Evolutionary conservation across 2,113 vertebrate species (phyloP).

Genomic region (Elephantulus edwardii): DNA sequence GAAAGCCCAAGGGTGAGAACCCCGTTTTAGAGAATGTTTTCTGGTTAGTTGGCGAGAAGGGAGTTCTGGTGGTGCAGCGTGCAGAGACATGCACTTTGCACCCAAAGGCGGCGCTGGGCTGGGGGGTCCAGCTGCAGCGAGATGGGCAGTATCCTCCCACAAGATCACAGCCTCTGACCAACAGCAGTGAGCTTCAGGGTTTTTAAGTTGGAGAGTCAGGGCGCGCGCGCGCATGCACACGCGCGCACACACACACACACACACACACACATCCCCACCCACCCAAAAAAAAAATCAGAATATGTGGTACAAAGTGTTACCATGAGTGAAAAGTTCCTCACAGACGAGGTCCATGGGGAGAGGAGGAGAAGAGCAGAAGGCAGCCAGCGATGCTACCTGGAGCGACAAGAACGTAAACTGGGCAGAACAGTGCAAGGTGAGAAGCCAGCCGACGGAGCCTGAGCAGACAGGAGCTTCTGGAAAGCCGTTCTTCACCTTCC

Average conservation of each 20-base stretch:
- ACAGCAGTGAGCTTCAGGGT: too few relatives aligned
- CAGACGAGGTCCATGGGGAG: neutral
- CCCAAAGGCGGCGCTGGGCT: too few relatives aligned
- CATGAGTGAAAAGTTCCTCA: neutral
- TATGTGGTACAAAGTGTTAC: neutral
- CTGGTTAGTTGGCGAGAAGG: neutral
- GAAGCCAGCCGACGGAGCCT: rapidly evolving
- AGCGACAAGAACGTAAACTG: neutral
- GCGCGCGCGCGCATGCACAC: too few relatives aligned
- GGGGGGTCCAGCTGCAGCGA: too few relatives aligned
- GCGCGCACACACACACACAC: too few relatives aligned
- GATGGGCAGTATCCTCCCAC: too few relatives aligned
- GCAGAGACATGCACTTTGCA: too few relatives aligned
- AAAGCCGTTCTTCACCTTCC: too few relatives aligned
- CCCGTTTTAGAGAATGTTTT: neutral
- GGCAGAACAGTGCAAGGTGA: neutral
- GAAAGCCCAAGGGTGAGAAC: neutral
- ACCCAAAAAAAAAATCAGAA: neutral
- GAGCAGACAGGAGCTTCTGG: rapidly evolving
- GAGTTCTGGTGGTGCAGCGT: too few relatives aligned
- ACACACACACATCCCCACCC: neutral
- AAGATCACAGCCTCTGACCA: too few relatives aligned
- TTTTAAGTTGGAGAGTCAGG: too few relatives aligned
- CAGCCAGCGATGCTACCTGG: neutral
- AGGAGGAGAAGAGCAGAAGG: neutral